phyloP scores from a whole-genome alignment of 64 coral and sea anemone species.

The Stylophora pistillata region DNA sequence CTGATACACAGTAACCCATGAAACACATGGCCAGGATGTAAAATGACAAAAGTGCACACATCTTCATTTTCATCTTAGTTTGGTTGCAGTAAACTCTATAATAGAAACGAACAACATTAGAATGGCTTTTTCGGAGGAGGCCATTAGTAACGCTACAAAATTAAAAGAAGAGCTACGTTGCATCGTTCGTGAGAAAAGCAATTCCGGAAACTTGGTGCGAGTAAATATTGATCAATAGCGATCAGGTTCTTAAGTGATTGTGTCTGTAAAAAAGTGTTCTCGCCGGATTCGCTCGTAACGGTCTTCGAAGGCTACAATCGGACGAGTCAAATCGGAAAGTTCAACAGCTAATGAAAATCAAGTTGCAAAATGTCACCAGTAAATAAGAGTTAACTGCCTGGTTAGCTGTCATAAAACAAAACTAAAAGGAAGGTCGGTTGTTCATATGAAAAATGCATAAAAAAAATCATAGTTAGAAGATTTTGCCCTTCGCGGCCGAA shows the following conservation, averaged over 20 bases:
- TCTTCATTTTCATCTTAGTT: conserved; percentile 3
- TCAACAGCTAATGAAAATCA: background rate
- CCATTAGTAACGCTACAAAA: no score
- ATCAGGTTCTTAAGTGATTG: background rate
- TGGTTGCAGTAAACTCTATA: background rate
- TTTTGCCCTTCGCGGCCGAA: background rate
- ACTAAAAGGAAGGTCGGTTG: background rate
- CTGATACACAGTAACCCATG: conserved; percentile 1
- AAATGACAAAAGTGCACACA: background rate
- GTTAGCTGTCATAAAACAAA: no score
- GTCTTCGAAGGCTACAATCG: background rate
- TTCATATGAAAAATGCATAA: background rate
- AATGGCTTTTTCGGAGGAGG: background rate
- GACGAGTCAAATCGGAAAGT: background rate
- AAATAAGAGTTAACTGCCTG: no score
- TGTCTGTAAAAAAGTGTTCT: background rate
- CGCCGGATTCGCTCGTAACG: background rate
- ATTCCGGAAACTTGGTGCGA: background rate
- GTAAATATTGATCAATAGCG: background rate
- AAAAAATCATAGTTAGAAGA: background rate
- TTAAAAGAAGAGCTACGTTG: no score
- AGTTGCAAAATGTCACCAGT: no score
- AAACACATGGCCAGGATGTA: background rate
- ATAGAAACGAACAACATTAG: background rate
- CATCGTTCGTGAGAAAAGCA: no score